A percentile compares a stretch with the other conserved stretches of the same genome.
phyloP scores from a whole-genome alignment of 2,888 invertebrate genomes.

The Spicauda simplicius region DNA sequence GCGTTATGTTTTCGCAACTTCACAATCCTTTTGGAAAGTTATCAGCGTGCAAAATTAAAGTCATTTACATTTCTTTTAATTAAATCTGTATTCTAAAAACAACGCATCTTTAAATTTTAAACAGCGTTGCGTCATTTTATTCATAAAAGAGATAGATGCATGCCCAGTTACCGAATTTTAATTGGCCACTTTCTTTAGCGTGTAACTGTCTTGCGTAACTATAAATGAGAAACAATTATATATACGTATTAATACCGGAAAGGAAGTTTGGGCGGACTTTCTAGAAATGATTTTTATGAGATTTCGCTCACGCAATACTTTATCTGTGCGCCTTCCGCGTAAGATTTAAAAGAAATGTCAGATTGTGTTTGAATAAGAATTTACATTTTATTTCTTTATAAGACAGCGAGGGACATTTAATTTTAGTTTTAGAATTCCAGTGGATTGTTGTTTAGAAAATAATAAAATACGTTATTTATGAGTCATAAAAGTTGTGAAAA shows the following conservation, averaged over 20 bases:
- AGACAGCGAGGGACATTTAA: conserved; percentile 8
- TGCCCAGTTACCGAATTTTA: conserved; percentile 65
- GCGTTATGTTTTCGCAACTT: not conserved
- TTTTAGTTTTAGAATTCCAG: not conserved
- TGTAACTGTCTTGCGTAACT: conserved; percentile 65
- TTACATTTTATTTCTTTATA: conserved; percentile 18
- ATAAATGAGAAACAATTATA: conserved; percentile 79
- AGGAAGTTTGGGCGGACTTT: conserved; percentile 68
- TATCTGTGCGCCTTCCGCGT: conserved; percentile 34
- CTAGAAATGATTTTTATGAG: conserved; percentile 66
- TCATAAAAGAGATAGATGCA: conserved; percentile 42
- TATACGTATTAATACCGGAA: conserved; percentile 74
- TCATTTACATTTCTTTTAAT: conserved; percentile 1
- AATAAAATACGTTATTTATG: not conserved
- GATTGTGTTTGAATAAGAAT: conserved; percentile 26
- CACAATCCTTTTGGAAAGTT: conserved; percentile 6
- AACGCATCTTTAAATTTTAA: conserved; percentile 11
- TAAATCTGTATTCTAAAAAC: conserved; percentile 10
- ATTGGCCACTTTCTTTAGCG: conserved; percentile 75
- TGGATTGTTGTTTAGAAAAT: not conserved
- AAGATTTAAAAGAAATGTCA: conserved; percentile 28
- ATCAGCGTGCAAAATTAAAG: not conserved
- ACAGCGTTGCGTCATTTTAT: conserved; percentile 31
- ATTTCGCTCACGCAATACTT: conserved; percentile 64
- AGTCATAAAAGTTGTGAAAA: no score